Evolutionary conservation across 1,140 invertebrate species (phyloP).

Genomic region (Oncopodura yosiiana): DNA sequence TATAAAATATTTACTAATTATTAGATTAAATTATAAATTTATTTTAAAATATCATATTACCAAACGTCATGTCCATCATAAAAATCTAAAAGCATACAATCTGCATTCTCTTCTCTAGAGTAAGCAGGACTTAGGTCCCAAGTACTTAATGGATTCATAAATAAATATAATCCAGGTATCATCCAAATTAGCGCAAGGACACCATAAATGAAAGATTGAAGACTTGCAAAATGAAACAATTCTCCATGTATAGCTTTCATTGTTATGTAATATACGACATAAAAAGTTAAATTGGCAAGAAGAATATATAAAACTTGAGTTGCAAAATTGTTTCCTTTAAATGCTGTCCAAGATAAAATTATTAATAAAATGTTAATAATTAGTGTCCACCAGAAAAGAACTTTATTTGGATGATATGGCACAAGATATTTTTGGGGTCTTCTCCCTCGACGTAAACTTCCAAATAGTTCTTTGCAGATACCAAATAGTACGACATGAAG

Average conservation of each 20-base stretch:
- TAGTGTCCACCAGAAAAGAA: not conserved
- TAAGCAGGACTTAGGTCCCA: constrained; percentile 32
- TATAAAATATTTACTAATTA: too few species aligned
- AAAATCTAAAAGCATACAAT: constrained; percentile 21
- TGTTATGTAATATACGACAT: constrained; percentile 21
- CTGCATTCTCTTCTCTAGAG: constrained; percentile 20
- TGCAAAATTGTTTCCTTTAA: constrained; percentile 28
- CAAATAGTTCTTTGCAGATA: not conserved
- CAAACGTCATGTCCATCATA: constrained; percentile 32
- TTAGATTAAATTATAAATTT: too few species aligned
- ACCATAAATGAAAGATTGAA: not conserved
- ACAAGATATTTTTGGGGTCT: not conserved
- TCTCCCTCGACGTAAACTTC: not conserved
- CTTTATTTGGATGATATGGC: constrained; percentile 2
- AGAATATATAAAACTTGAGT: constrained; percentile 32
- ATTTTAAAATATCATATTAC: too few species aligned
- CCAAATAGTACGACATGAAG: constrained; percentile 1
- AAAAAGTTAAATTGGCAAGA: constrained; percentile 23
- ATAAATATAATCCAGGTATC: too few species aligned
- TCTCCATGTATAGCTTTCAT: constrained; percentile 25
- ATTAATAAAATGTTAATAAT: constrained; percentile 17
- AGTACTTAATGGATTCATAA: constrained; percentile 7
- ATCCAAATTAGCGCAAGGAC: not conserved
- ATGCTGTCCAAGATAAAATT: constrained; percentile 24
- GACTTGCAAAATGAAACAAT: not conserved